Evolutionary conservation across 2,797 vertebrate genomes (phyloP), one percentile per base, ranked within the genome.

Genomic region (Chiroxiphia lanceolata): DNA sequence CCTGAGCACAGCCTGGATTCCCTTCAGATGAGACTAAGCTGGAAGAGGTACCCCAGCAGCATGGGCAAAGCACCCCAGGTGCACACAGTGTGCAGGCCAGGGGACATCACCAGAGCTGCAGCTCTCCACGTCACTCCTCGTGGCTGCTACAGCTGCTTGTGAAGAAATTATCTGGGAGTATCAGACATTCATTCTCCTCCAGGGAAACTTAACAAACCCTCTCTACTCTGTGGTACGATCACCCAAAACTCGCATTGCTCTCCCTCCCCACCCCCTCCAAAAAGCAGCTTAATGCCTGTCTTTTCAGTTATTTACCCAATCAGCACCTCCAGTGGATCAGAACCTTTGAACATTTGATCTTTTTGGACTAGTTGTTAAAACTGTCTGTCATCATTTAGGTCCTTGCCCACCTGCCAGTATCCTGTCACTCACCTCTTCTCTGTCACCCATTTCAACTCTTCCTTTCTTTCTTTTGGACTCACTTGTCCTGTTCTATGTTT

Each of bases 11-110:
- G 36, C 36, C 5, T 6, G 13, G 36, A 34, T 4, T 42, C 44
- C 60, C 44, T 27, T 50, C 59, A 33, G 31, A 22, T 1, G 2
- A 50, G 72, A 34, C 29, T 4, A 9, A 53, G 34, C 42, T 50
- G 79, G 63, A 59, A 63, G 64, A 44, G 56, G 44, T 2, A 8
- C 7, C 34, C 38, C 3, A 1, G 72, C 38, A 75, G 65, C 76
- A 56, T 5, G n/a, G 57, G 68, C 44, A 50, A 40, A 36, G 51
- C 44, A 29, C 59, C 11, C 3, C 7, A 25, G 34, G 44, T 27
- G 8, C 63, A 42, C 2, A 1, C 2, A 1, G 42, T 3, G 5
- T 2, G 29, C 48, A 8, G 61, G 6, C 36, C 61, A 34, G 48
- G 29, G n/a, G 10, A 60, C 44, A 34, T 60, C 47, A 29, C 23